phyloP scores from a whole-genome alignment of 2,113 vertebrate species.

The Oncorhynchus masou region DNA sequence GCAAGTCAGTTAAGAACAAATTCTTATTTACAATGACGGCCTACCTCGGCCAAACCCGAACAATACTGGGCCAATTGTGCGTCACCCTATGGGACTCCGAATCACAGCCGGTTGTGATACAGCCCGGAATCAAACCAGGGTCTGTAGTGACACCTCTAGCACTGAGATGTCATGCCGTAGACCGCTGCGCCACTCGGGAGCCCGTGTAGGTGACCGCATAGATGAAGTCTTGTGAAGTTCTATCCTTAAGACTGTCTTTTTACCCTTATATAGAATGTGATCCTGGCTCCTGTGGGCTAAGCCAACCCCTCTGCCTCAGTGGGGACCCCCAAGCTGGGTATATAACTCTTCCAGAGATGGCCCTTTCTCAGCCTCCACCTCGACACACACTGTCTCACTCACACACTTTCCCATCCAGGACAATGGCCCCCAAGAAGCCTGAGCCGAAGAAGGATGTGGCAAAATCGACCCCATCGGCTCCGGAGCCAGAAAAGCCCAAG shows the following conservation, averaged over 20 bases:
- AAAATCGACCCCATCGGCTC: constrained; percentile 7
- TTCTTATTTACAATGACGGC: too few relatives aligned
- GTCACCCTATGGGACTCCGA: too few relatives aligned
- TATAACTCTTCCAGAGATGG: constrained; percentile 24
- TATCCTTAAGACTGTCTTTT: background rate
- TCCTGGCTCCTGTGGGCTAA: background rate
- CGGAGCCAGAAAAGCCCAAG: constrained; percentile 33
- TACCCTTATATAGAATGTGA: constrained; percentile 33
- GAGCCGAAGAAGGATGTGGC: constrained; percentile 33
- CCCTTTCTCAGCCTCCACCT: background rate
- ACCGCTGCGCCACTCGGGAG: too few relatives aligned
- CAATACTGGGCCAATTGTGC: too few relatives aligned
- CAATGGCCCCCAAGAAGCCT: constrained; percentile 49
- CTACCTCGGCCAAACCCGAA: too few relatives aligned
- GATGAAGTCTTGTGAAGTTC: too few relatives aligned
- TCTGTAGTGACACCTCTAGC: too few relatives aligned
- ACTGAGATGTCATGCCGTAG: too few relatives aligned
- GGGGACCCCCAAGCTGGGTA: constrained; percentile 19
- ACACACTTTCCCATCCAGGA: background rate
- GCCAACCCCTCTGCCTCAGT: background rate
- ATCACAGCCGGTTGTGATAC: too few relatives aligned
- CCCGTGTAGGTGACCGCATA: too few relatives aligned
- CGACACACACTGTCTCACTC: background rate
- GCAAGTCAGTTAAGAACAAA: too few relatives aligned
- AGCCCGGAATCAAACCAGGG: too few relatives aligned